These are phyloP conservation scores for Manacus vitellinus DNA, from an alignment of 2,113 vertebrate species.

Conservation along the genomic window DNA sequence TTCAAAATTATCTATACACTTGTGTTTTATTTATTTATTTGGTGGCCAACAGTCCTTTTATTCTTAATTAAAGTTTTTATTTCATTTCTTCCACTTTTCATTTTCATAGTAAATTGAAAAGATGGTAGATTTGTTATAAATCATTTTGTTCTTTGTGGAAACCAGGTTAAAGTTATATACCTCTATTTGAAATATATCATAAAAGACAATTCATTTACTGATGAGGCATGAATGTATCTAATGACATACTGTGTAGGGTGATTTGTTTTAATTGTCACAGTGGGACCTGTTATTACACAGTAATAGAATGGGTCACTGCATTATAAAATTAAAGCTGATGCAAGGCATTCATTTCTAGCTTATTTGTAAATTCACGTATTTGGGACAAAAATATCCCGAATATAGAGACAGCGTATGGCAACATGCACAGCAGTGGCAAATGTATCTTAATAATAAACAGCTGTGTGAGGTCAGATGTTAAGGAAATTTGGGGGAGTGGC, in stretches of 20 bases:
- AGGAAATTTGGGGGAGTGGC: neutral
- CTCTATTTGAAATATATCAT: slow-evolving; percentile 82
- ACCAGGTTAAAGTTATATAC: neutral
- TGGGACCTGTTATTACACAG: slow-evolving; percentile 86
- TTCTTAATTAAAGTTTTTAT: slow-evolving; percentile 24
- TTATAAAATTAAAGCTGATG: slow-evolving; percentile 89
- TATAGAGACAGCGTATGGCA: slow-evolving; percentile 48
- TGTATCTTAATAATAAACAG: slow-evolving; percentile 1
- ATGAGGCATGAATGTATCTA: slow-evolving; percentile 89
- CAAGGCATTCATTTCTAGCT: slow-evolving; percentile 82
- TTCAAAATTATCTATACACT: neutral
- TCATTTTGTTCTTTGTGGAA: slow-evolving; percentile 28
- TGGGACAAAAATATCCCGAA: slow-evolving; percentile 75
- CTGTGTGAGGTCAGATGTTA: neutral
- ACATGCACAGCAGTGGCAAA: neutral
- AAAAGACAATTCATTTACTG: slow-evolving; percentile 86
- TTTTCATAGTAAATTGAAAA: neutral
- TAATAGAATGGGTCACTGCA: slow-evolving; percentile 87
- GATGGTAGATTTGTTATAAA: slow-evolving; percentile 29
- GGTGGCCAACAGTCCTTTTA: slow-evolving; percentile 34
- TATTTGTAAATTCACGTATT: slow-evolving; percentile 86
- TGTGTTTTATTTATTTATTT: slow-evolving; percentile 53
- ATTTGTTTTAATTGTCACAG: slow-evolving; percentile 95
- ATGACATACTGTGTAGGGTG: slow-evolving; percentile 83
- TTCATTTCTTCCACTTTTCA: neutral